phyloP scores from a whole-genome alignment of 1,140 invertebrate genomes.

The Pomacea maculata region DNA sequence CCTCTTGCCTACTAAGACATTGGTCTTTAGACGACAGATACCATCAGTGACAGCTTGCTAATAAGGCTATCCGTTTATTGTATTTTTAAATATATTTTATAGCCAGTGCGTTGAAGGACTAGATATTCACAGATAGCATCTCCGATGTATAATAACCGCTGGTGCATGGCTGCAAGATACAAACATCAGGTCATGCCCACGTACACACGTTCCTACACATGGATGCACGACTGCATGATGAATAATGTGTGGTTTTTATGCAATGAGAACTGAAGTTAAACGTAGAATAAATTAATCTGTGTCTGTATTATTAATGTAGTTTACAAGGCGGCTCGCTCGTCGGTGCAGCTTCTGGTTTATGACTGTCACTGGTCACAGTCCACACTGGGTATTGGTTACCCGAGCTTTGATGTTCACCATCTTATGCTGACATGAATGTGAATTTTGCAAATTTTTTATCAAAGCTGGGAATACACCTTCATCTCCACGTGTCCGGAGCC shows the following conservation, averaged over 20 bases:
- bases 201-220: neutral
- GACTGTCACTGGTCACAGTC: neutral
- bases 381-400: no score
- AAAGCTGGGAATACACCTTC: neutral
- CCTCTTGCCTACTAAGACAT: no score
- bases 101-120: no score
- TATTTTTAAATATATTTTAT: no score
- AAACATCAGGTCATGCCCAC: neutral
- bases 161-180: neutral
- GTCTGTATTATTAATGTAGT: neutral
- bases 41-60: no score
- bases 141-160: no score
- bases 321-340: neutral
- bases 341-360: neutral
- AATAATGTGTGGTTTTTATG: neutral
- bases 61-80: no score
- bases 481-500: neutral
- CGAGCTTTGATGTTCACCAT: no score
- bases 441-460: no score
- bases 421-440: no score
- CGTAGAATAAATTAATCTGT: neutral
- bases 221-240: neutral
- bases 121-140: no score
- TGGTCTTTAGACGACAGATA: no score
- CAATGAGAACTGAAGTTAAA: neutral